Evolutionary conservation across 23 tunicate genomes (phyloP), one percentile per base, ranked within the genome.

Genomic region (Halocynthia aurantium): DNA sequence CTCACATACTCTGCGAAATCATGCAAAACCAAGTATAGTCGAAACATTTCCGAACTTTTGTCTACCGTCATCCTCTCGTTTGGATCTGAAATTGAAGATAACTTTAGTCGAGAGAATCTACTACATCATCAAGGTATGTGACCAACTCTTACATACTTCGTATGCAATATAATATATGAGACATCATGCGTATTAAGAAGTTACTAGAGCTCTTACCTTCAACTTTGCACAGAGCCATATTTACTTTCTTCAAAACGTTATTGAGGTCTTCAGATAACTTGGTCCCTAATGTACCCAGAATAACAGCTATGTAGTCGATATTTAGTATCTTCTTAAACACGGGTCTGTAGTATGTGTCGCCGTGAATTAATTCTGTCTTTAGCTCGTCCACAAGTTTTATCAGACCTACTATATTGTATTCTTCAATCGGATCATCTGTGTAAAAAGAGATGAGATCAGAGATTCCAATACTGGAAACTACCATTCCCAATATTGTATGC

Each of bases 311-410:
- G 83, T 90, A 90, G 74, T 85, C 77, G 72, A 90, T 81, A 55
- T 84, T 84, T 40, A 90, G 72, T 20, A 85, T 53, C 50, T 85
- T 90, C 40, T 67, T 56, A 52, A 90, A 90, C 10, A 90, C 87
- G 8, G 51, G 74, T 69, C 85, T 83, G 62, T 85, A 90, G 51
- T 76, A 53, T 8, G 78, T 76, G 53, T 77, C 73, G 7, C 81
- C 97, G 49, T 80, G 15, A 67, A 81, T 51, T 1, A 90, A 17
- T 17, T 84, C 90, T 40, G 60, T 76, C 71, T 85, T 81, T 50
- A 90, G 55, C 0, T 50, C 52, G 20, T 85, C 90, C 11, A 77
- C 77, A 7, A 90, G 77, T 55, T 85, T 85, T 64, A 85, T 82
- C 77, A 90, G 52, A 9, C 65, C 72, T 56, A 71, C 9, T 5